Evolutionary conservation across 2,797 vertebrate species (phyloP), one percentile per base, ranked within the genome.

Genomic region (Taeniopygia guttata): DNA sequence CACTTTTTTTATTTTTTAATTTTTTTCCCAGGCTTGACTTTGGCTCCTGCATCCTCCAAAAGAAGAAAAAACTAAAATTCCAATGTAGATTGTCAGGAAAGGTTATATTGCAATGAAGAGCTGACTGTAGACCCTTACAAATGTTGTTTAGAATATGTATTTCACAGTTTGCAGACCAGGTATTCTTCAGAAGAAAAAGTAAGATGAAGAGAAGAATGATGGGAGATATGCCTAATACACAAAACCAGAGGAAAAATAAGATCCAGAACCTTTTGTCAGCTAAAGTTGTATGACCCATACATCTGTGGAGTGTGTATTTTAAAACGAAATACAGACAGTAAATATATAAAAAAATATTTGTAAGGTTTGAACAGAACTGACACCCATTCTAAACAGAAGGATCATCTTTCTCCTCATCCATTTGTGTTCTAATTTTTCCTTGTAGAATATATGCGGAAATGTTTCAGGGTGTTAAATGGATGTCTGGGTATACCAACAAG

Each of bases 211-310:
- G 62, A 51, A 84, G 43, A 74, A 16, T 52, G 48, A 54, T 16
- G 25, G 22, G 18, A 45, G 8, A 29, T 55, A 29, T 14, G 54
- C 11, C 6, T 42, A 69, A 43, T 11, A 8, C 10, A 27, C 15
- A 49, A 82, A 68, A 72, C 1, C 5, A 64, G 32, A 26, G 9
- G 26, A 82, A 64, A 76, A 76, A 32, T 64, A 45, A n/a, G 12
- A 23, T 75, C 10, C 16, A 45, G 30, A 76, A 36, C 10, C 2
- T 62, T 9, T 20, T 67, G 25, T 63, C 22, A n/a, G 25, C 6
- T 67, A 4, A 86, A 70, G 13, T 74, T 0, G 0, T 63, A 36
- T 56, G 48, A 34, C 21, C 4, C 16, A 7, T 64, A 6, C 13
- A 30, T 63, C n/a, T 34, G n/a, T 55, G 42, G 10, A 34, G 16